Evolutionary conservation across 2,113 vertebrate species (phyloP).

Genomic region (Arothron firmamentum): DNA sequence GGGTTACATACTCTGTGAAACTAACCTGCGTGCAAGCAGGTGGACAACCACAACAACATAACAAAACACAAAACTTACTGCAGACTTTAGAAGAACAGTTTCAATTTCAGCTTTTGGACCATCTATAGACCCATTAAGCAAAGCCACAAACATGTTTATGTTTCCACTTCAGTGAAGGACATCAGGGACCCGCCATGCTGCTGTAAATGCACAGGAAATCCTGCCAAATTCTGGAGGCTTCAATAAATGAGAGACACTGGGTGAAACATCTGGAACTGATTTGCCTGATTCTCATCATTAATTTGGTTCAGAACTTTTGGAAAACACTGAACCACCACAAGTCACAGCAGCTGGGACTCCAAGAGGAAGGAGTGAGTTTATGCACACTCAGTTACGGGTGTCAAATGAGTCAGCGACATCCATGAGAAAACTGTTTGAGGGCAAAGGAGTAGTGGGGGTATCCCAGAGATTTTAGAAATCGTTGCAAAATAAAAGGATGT

Average conservation of each 20-base stretch:
- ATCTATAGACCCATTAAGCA: too few species aligned
- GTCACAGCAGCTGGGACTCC: constrained; percentile 49
- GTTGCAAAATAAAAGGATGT: not conserved
- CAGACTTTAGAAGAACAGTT: too few species aligned
- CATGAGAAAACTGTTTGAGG: constrained; percentile 44
- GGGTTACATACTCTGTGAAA: too few species aligned
- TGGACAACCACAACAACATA: too few species aligned
- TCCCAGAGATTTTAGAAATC: constrained; percentile 10
- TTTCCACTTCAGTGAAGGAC: constrained; percentile 20
- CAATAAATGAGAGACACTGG: constrained; percentile 42
- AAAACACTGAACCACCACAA: constrained; percentile 27
- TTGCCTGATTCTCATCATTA: constrained; percentile 62
- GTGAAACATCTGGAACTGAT: constrained; percentile 68
- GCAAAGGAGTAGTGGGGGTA: constrained; percentile 5
- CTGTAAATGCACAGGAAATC: constrained; percentile 37
- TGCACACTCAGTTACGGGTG: constrained; percentile 26
- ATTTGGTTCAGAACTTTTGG: constrained; percentile 46
- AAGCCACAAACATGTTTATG: constrained; percentile 6
- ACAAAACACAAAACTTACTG: too few species aligned
- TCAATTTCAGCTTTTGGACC: too few species aligned
- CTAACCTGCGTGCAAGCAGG: too few species aligned
- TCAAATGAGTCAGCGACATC: constrained; percentile 28
- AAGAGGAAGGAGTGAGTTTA: constrained; percentile 21
- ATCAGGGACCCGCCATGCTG: constrained; percentile 24
- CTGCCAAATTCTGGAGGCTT: constrained; percentile 14